Conservation (phyloP, 2,797 vertebrate species). For the Myripristis murdjan region DNA sequence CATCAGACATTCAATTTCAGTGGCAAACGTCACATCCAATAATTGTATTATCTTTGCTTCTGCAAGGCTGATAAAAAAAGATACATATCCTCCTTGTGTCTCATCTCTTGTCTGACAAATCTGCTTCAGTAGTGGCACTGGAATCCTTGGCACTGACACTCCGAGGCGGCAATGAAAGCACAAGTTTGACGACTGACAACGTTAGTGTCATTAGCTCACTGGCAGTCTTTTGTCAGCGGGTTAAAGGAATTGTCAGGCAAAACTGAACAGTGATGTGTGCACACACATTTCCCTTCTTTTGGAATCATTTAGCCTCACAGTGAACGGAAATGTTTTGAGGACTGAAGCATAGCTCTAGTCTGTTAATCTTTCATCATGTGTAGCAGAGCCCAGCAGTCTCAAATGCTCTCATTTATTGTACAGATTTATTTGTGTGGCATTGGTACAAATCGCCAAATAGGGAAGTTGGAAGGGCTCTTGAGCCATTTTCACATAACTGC, state of each 20-base stretch:
- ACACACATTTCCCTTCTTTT: slow-evolving; percentile 32
- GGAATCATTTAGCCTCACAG: slow-evolving; percentile 48
- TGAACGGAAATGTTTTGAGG: slow-evolving; percentile 38
- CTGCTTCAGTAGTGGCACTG: slow-evolving; percentile 40
- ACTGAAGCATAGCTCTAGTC: slow-evolving; percentile 20
- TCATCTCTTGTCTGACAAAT: slow-evolving; percentile 53
- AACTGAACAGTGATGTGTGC: slow-evolving; percentile 28
- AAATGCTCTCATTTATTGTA: slow-evolving; percentile 36
- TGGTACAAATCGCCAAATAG: slow-evolving; percentile 41
- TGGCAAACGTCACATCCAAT: slow-evolving; percentile 44
- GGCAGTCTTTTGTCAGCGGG: slow-evolving; percentile 51
- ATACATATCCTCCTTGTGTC: slow-evolving; percentile 41
- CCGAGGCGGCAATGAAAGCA: slow-evolving; percentile 23
- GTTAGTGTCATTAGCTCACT: slow-evolving; percentile 55
- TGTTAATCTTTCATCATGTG: slow-evolving; percentile 42
- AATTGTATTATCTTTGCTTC: slow-evolving; percentile 38
- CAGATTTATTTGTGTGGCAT: slow-evolving; percentile 39
- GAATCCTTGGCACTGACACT: slow-evolving; percentile 43
- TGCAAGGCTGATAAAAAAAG: slow-evolving; percentile 38
- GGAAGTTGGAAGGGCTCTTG: slow-evolving; percentile 17
- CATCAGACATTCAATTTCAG: slow-evolving; percentile 43
- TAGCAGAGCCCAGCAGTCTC: slow-evolving; percentile 34
- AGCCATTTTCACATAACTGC: slow-evolving; percentile 49
- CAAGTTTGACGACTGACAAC: slow-evolving; percentile 56
- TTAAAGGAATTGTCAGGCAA: slow-evolving; percentile 45